Evolutionary conservation across 2,113 vertebrate genomes (phyloP), one percentile per base, ranked within the genome.

Genomic region (Pholis gunnellus): DNA sequence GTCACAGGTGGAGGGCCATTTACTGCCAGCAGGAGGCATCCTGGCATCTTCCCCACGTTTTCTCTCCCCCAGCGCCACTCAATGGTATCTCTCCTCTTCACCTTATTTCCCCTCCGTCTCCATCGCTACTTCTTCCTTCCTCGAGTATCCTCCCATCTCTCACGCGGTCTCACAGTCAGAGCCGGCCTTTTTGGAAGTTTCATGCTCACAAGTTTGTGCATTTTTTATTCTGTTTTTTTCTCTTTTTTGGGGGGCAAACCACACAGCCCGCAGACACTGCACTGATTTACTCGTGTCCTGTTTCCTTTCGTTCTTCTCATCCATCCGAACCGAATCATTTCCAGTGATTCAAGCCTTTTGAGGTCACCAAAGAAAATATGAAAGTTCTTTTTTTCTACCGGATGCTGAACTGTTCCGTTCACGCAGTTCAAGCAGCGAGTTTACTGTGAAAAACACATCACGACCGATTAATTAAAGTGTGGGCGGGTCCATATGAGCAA

Each of bases 11-110:
- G 75, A 86, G 68, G 61, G 52, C 75, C 59, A 42, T 38, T 79
- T 72, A 42, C 77, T 14, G 42, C 91, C 92, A 93, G 87, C 84
- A 94, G 92, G 91, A 87, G 88, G 88, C 88, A 72, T 85, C 79
- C 79, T 74, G 79, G 61, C 75, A 65, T 85, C 83, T 85, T 40
- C 44, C 50, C 66, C 71, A 38, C 60, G 40, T 54, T 57, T 42
- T 40, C 46, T 77, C 34, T 36, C 29, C 71, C 27, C 20, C 48
- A 31, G n/a, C 8, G 3, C 56, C 65, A 60, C 67, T 81, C 78
- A 63, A 25, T 76, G 65, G 75, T 9, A 14, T 50, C 38, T n/a
- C 5, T 27, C n/a, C 50, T 22, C n/a, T 15, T 25, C 18, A 50
- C 72, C 54, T 77, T 65, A 38, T 57, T 42, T 42, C 9, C 29